These are phyloP conservation scores for Drosophila paranaensis DNA, from an alignment of 2,888 invertebrate genomes.

Conservation along the genomic window DNA sequence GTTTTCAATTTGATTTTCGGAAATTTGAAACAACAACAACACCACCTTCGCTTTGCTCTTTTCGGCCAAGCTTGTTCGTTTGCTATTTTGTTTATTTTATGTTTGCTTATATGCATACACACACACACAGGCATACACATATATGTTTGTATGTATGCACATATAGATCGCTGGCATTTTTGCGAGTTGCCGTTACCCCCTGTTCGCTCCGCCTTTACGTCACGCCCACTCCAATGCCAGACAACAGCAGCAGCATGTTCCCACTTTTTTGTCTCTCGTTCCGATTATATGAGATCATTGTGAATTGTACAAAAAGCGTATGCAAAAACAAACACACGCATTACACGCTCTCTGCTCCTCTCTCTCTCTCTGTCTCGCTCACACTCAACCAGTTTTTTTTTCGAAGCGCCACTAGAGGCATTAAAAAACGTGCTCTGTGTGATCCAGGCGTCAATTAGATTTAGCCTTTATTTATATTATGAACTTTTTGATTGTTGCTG, in stretches of 20 bases:
- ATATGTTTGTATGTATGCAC: not conserved
- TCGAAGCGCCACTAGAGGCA: slow-evolving; percentile 38
- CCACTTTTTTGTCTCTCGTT: slow-evolving; percentile 61
- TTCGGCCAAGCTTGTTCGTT: slow-evolving; percentile 63
- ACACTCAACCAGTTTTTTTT: slow-evolving; percentile 15
- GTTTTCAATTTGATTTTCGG: slow-evolving; percentile 73
- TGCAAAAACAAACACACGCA: slow-evolving; percentile 65
- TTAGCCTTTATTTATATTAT: slow-evolving; percentile 65
- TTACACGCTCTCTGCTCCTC: slow-evolving; percentile 13
- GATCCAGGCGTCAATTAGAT: slow-evolving; percentile 68
- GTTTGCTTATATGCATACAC: slow-evolving; percentile 45
- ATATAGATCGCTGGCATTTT: slow-evolving; percentile 54
- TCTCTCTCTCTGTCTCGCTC: slow-evolving; percentile 5
- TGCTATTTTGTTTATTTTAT: slow-evolving; percentile 74
- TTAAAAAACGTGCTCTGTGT: slow-evolving; percentile 65
- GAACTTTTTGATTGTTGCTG: slow-evolving; percentile 1
- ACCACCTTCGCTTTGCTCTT: slow-evolving; percentile 73
- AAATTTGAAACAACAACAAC: slow-evolving; percentile 67
- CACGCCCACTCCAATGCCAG: slow-evolving; percentile 68
- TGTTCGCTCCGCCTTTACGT: slow-evolving; percentile 16
- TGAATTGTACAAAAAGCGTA: slow-evolving; percentile 36
- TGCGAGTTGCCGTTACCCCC: slow-evolving; percentile 37
- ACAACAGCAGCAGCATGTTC: slow-evolving; percentile 58
- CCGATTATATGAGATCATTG: slow-evolving; percentile 80
- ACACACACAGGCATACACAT: not conserved